A percentile compares a stretch with the other conserved stretches of the same genome.
Evolutionary conservation across 2,888 invertebrate species (phyloP).

Genomic region (Nemapogon koenigi): DNA sequence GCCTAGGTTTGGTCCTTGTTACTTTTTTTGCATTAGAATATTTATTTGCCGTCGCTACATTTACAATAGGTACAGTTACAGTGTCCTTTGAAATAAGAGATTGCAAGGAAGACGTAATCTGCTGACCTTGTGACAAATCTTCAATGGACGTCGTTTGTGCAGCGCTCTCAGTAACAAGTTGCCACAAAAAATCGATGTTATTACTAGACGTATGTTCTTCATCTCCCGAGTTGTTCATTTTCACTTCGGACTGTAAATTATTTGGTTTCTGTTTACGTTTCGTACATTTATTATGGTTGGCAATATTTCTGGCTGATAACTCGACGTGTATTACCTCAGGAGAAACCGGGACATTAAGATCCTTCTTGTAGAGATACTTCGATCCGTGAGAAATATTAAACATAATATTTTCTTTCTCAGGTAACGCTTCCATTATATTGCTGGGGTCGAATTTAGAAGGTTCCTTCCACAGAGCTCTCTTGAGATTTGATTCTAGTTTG

Average conservation of each 20-base stretch:
- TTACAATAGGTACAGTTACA: constrained; percentile 23
- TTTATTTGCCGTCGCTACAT: constrained; percentile 29
- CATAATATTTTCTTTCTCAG: constrained; percentile 48
- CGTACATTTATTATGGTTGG: constrained; percentile 28
- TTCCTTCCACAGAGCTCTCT: constrained; percentile 54
- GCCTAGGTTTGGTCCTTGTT: constrained; percentile 46
- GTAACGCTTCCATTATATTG: constrained; percentile 47
- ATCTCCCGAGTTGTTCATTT: constrained; percentile 30
- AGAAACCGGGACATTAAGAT: constrained; percentile 23
- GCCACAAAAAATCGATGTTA: constrained; percentile 51
- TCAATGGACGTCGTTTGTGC: constrained; percentile 32
- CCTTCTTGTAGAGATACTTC: constrained; percentile 35
- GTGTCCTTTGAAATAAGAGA: constrained; percentile 49
- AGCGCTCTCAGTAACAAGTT: constrained; percentile 48
- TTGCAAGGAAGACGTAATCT: constrained; percentile 46
- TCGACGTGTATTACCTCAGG: constrained; percentile 17
- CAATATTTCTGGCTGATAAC: constrained; percentile 15
- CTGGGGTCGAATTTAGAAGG: constrained; percentile 48
- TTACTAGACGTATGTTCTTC: constrained; percentile 43
- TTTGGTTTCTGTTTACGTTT: constrained; percentile 32
- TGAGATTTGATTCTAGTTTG: constrained; percentile 40
- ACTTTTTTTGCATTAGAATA: constrained; percentile 43
- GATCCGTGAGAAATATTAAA: constrained; percentile 28
- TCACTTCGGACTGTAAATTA: constrained; percentile 28
- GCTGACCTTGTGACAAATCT: constrained; percentile 36